These are phyloP conservation scores for Vicugna pacos DNA, from an alignment of 2,113 vertebrate genomes.

Conservation along the genomic window DNA sequence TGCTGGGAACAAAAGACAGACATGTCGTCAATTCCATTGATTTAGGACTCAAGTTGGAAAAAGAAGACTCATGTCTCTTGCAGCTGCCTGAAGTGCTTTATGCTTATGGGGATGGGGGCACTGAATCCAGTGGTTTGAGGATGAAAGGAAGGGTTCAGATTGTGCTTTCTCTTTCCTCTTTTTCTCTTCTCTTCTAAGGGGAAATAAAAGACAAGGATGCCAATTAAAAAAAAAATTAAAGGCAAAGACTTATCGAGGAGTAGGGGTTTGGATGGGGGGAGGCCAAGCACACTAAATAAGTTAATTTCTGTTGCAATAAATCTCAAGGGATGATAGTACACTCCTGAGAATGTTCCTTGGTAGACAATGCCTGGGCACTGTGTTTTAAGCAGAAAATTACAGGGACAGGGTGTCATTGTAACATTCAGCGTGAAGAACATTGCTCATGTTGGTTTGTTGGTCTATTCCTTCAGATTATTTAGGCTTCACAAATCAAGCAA, in stretches of 20 bases:
- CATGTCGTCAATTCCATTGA: not conserved
- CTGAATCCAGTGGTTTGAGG: not conserved
- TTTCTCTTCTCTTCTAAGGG: not conserved
- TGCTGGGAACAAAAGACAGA: not conserved
- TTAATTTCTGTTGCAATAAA: slow-evolving; percentile 24
- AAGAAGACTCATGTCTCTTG: not conserved
- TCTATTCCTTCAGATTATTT: not conserved
- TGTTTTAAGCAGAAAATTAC: not conserved
- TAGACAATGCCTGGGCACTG: not conserved
- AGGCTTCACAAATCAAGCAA: not conserved
- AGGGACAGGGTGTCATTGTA: not conserved
- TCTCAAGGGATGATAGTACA: not conserved
- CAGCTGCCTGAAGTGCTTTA: not conserved
- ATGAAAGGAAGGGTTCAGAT: not conserved
- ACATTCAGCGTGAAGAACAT: not conserved
- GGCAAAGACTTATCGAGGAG: not conserved
- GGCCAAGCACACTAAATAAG: not conserved
- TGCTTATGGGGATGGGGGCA: not conserved
- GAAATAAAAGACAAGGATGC: not conserved
- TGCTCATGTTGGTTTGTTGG: not conserved
- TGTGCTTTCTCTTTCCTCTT: not conserved
- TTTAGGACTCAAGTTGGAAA: not conserved
- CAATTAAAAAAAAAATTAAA: not conserved
- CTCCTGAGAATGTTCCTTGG: not conserved
- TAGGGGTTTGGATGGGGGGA: not conserved